Base-by-base conservation (phyloP, 2,113 vertebrate species). In the Struthio camelus region DNA sequence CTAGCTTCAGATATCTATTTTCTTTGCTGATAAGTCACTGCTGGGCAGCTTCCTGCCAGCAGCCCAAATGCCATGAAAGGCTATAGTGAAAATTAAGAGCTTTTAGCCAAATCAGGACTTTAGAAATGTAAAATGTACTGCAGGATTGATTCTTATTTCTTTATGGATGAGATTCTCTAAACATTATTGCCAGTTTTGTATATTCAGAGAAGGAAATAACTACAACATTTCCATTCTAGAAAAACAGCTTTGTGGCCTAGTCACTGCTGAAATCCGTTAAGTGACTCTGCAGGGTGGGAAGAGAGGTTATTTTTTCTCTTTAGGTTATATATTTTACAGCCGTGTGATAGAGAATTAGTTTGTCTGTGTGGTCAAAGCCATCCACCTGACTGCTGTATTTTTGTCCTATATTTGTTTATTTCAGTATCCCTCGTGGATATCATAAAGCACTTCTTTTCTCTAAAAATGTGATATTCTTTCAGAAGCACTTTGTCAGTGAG, bases 181-280 rank as follows among this genome's bases (percentile, higher is more conserved):
- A 59, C 79, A 34, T 23, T 87, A 82, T 54, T 88, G 40, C n/a
- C 79, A 51, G 72, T 50, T 93, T 46, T 86, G 67, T 80, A 34
- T 80, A 71, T 78, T 80, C 51, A 80, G 67, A 83, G 59, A 85
- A 87, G 62, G 66, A 94, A 95, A 54, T 67, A 89, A 76, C 56
- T 38, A 36, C 62, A 91, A 65, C 66, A 85, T 85, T 91, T 94
- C 89, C 79, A 78, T 86, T 94, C 72, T 91, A 94, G 89, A 93
- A 91, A 91, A 95, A 83, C 67, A 94, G 44, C 46, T 78, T 34
- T 84, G 71, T 94, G 76, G 67, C 89, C 85, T 88, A 12, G 27
- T 93, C 14, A 2, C 40, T 91, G 71, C 79, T 91, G 87, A 95
- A 94, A 96, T 93, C 78, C 89, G 87, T 83, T 91, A 89, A 64